phyloP scores from a whole-genome alignment of 2,888 invertebrate species.

The Dyspetes luteomarginatus region DNA sequence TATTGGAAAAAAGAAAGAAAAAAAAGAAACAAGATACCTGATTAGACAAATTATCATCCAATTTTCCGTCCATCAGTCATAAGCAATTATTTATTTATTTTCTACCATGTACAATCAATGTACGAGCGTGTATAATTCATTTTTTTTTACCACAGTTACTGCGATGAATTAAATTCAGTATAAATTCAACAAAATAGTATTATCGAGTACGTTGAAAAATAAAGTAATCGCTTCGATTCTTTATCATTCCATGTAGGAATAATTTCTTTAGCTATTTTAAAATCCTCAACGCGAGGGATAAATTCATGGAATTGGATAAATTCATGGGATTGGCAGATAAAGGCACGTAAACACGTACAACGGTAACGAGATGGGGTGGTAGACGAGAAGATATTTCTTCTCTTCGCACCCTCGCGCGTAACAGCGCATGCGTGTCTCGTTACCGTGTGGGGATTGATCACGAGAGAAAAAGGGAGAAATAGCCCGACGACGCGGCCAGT shows the following conservation, averaged over 20 bases:
- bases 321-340: too few species aligned
- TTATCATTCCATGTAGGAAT: not conserved
- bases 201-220: not conserved
- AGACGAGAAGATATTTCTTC: not conserved
- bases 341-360: too few species aligned
- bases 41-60: conserved; percentile 8
- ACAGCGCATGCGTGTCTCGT: conserved; percentile 64
- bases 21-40: conserved; percentile 10
- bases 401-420: not conserved
- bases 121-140: not conserved
- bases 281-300: too few species aligned
- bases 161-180: not conserved
- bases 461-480: conserved; percentile 62
- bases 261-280: not conserved
- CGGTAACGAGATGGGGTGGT: not conserved
- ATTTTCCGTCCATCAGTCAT: conserved; percentile 10
- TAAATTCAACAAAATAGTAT: not conserved
- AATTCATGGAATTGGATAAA: too few species aligned
- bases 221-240: not conserved
- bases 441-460: conserved; percentile 66
- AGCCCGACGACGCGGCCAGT: conserved; percentile 55
- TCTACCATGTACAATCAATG: not conserved
- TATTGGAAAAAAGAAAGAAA: not conserved
- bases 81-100: not conserved
- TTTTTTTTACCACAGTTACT: not conserved